Percentiles rank a stretch among this genome's conserved stretches.
Conservation (phyloP, 2,888 invertebrate species). For the Stenotaenia linearis region DNA sequence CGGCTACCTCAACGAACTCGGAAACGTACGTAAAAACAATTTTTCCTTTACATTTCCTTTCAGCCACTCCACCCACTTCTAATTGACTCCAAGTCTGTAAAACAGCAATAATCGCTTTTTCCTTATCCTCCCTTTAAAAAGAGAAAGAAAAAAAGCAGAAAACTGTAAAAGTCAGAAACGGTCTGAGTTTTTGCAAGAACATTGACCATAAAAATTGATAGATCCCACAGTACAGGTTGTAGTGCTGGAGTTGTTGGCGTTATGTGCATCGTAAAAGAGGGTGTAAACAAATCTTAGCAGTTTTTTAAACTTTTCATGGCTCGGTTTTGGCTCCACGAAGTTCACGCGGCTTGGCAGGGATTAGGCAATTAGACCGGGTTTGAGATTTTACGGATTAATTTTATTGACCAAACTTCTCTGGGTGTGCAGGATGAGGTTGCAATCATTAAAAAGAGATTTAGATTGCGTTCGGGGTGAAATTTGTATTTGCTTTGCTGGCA, state of each 20-base stretch:
- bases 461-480: background rate
- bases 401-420: background rate
- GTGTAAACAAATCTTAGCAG: conserved; percentile 5
- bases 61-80: too few relatives aligned
- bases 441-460: background rate
- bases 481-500: background rate
- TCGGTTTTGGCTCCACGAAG: background rate
- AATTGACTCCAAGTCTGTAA: too few relatives aligned
- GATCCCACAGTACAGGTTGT: background rate
- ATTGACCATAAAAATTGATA: background rate
- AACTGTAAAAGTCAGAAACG: background rate
- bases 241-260: background rate
- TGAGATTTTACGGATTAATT: background rate
- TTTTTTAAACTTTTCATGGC: background rate
- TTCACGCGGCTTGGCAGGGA: background rate
- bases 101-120: too few relatives aligned
- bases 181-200: background rate
- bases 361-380: background rate
- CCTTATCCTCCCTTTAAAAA: too few relatives aligned
- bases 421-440: background rate
- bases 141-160: background rate
- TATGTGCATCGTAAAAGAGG: background rate
- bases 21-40: background rate
- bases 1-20: background rate
- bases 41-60: too few relatives aligned